Evolutionary conservation across 2,888 invertebrate genomes (phyloP).

Genomic region (Stictocephala bisonia): DNA sequence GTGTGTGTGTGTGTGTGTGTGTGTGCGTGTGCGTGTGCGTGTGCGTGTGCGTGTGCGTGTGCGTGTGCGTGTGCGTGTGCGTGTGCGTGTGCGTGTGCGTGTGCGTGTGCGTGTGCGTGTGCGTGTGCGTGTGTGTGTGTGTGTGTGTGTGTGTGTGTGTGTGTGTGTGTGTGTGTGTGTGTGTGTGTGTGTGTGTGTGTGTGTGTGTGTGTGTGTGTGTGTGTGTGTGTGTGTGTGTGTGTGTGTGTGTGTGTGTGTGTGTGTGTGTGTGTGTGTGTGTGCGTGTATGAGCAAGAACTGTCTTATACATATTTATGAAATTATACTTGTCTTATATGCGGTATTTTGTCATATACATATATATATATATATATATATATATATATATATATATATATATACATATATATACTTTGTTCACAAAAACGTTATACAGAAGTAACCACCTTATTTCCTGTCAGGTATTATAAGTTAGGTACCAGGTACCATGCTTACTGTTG

Average conservation of each 20-base stretch:
- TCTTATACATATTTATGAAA: no score
- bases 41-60: constrained; percentile 3
- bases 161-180: neutral
- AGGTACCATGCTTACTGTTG: no score
- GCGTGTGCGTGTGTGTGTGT: neutral
- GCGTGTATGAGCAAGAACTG: neutral
- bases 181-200: neutral
- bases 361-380: no score
- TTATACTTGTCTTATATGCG: no score
- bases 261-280: neutral
- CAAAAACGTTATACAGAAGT: no score
- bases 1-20: neutral
- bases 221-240: neutral
- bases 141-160: neutral
- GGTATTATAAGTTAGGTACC: no score
- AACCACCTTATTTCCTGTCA: no score
- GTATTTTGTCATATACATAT: no score
- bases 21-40: neutral
- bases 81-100: neutral
- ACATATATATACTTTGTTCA: no score
- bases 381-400: no score
- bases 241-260: neutral
- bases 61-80: neutral
- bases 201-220: neutral
- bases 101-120: neutral